Evolutionary conservation across 2,888 invertebrate species (phyloP).

Genomic region (Abscondita cerata): DNA sequence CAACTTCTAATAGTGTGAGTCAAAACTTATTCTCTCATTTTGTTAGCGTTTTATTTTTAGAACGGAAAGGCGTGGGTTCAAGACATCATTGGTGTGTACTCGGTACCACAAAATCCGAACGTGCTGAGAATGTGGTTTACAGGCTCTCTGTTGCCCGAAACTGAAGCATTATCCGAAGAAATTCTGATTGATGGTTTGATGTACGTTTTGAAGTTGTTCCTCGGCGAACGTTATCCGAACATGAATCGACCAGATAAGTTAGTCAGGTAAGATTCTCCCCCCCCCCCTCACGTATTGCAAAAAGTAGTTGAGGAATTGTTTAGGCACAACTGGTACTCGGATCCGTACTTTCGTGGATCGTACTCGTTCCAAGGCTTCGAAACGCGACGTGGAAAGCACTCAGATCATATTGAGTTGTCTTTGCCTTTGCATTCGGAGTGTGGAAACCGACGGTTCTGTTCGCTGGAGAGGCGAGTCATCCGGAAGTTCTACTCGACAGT

Average conservation of each 20-base stretch:
- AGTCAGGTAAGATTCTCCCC: conserved; percentile 45
- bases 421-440: conserved; percentile 18
- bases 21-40: not conserved
- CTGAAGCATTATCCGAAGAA: conserved; percentile 67
- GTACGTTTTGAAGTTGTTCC: conserved; percentile 63
- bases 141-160: conserved; percentile 66
- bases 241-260: conserved; percentile 60
- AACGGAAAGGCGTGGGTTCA: conserved; percentile 63
- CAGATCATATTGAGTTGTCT: conserved; percentile 13
- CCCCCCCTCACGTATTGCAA: no score
- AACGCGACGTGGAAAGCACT: conserved; percentile 19
- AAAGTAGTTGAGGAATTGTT: no score
- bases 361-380: conserved; percentile 38
- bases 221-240: conserved; percentile 58
- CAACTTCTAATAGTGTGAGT: conserved; percentile 24
- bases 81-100: conserved; percentile 71
- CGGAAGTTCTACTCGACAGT: conserved; percentile 56
- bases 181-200: conserved; percentile 62
- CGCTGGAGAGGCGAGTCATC: conserved; percentile 63
- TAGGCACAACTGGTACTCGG: conserved; percentile 72
- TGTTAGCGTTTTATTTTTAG: not conserved
- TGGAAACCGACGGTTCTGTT: conserved; percentile 53
- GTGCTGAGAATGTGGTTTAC: conserved; percentile 74
- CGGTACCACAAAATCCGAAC: conserved; percentile 67
- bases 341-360: conserved; percentile 64